Percentiles rank a stretch among this genome's conserved stretches.
Evolutionary conservation across 2,113 vertebrate species (phyloP).

Genomic region (Fulmarus glacialis): DNA sequence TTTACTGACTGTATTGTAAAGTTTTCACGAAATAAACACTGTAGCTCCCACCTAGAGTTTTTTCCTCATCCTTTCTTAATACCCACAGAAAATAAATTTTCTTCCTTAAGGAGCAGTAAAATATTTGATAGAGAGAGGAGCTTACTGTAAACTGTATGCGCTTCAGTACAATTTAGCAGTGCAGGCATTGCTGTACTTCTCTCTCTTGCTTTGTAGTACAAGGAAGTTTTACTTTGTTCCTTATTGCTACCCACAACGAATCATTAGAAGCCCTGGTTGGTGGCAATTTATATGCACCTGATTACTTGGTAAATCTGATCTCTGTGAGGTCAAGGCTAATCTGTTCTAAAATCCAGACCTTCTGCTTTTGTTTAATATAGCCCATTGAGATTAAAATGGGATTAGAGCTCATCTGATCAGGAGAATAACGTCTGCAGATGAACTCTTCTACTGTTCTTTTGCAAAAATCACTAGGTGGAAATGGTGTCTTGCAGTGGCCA

Average conservation of each 20-base stretch:
- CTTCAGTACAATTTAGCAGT: neutral
- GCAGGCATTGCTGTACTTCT: neutral
- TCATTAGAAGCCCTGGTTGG: neutral
- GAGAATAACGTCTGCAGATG: constrained; percentile 26
- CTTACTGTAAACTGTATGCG: neutral
- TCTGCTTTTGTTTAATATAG: constrained; percentile 72
- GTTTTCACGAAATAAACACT: neutral
- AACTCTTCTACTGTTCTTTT: constrained; percentile 3
- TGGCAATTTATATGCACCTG: constrained; percentile 42
- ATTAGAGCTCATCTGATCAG: constrained; percentile 46
- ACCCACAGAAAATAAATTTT: neutral
- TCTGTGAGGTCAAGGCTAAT: constrained; percentile 65
- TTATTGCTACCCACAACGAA: neutral
- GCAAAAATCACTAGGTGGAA: neutral
- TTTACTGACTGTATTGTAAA: neutral
- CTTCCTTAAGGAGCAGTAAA: neutral
- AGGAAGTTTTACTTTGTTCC: neutral
- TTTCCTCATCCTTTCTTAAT: neutral
- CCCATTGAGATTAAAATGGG: constrained; percentile 65
- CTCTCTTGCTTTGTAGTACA: neutral
- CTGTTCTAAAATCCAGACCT: constrained; percentile 59
- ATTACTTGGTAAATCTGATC: constrained; percentile 63
- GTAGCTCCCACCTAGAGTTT: neutral
- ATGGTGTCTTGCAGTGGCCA: neutral
- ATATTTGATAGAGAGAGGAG: neutral